phyloP scores from a whole-genome alignment of 2,888 invertebrate genomes.

The Tuberolachnus salignus region DNA sequence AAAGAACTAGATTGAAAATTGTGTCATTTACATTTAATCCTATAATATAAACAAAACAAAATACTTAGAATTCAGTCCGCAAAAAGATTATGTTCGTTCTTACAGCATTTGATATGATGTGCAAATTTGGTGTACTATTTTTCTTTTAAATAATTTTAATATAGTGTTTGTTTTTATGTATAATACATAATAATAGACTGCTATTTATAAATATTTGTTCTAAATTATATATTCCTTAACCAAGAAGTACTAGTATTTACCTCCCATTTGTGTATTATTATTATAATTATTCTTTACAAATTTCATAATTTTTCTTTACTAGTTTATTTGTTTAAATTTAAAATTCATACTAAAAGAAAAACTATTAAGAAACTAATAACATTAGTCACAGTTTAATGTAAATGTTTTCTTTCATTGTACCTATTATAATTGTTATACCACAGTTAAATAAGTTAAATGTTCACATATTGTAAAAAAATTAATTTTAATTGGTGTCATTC shows the following conservation, averaged over 20 bases:
- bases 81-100: conserved; percentile 37
- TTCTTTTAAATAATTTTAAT: conserved; percentile 28
- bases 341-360: conserved; percentile 19
- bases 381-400: conserved; percentile 48
- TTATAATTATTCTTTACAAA: too few species aligned
- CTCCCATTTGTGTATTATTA: conserved; percentile 1
- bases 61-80: conserved; percentile 39
- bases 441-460: conserved; percentile 50
- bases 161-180: conserved; percentile 49
- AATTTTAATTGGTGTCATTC: conserved; percentile 51
- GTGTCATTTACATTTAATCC: conserved; percentile 25
- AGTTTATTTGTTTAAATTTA: conserved; percentile 40
- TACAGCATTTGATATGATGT: conserved; percentile 45
- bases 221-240: conserved; percentile 39
- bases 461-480: conserved; percentile 39
- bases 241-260: conserved; percentile 26
- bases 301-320: conserved; percentile 36
- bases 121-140: conserved; percentile 38
- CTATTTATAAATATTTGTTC: conserved; percentile 38
- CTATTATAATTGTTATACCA: conserved; percentile 33
- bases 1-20: conserved; percentile 75
- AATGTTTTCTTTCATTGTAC: conserved; percentile 46
- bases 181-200: conserved; percentile 47
- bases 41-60: conserved; percentile 6
- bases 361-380: conserved; percentile 40